phyloP scores from a whole-genome alignment of 2,888 invertebrate genomes.

The Arctia plantaginis region DNA sequence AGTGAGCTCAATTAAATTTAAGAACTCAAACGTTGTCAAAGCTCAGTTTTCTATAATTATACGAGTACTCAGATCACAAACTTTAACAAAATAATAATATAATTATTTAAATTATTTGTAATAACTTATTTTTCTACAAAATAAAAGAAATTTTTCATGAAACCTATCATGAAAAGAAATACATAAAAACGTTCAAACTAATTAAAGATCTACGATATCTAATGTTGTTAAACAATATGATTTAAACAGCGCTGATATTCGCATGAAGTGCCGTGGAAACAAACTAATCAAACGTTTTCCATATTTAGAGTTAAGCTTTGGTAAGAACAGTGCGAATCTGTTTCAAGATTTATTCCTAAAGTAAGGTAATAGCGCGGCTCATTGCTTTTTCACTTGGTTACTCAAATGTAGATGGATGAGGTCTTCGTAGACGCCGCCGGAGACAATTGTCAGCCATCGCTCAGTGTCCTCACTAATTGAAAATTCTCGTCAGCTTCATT shows the following conservation, averaged over 20 bases:
- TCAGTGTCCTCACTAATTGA: slow-evolving; percentile 85
- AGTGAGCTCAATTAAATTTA: too few relatives aligned
- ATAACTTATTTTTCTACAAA: background rate
- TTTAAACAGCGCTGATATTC: background rate
- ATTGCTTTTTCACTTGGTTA: slow-evolving; percentile 85
- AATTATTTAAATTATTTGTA: background rate
- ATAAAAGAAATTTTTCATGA: background rate
- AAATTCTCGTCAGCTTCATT: slow-evolving; percentile 83
- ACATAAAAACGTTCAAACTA: background rate
- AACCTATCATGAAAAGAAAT: background rate
- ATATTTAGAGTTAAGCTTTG: slow-evolving; percentile 5
- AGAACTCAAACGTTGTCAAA: too few relatives aligned
- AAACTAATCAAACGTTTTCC: background rate
- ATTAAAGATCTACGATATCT: background rate
- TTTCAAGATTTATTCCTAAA: slow-evolving; percentile 74
- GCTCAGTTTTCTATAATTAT: too few relatives aligned
- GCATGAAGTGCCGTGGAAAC: background rate
- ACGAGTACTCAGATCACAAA: too few relatives aligned
- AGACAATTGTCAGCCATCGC: slow-evolving; percentile 84
- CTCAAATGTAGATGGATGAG: slow-evolving; percentile 84
- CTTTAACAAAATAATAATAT: too few relatives aligned
- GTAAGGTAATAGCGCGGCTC: slow-evolving; percentile 82
- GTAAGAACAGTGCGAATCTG: slow-evolving; percentile 52
- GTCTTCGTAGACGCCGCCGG: slow-evolving; percentile 71
- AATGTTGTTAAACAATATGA: background rate